phyloP scores from a whole-genome alignment of 2,888 invertebrate genomes.

The Rhagonycha lutea region DNA sequence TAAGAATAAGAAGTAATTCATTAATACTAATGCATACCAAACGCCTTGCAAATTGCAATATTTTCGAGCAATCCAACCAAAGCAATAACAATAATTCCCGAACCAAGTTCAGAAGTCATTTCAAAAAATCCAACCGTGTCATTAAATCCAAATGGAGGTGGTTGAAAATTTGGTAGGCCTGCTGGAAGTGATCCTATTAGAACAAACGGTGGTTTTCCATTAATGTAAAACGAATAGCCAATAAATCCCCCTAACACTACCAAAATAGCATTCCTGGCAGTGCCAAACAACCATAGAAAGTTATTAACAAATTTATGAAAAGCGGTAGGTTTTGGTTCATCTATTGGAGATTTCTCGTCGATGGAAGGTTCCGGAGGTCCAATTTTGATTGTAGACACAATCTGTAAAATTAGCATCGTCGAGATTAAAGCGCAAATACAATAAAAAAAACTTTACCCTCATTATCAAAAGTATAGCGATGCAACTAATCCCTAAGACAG shows the following conservation, averaged over 20 bases:
- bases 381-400: slow-evolving; percentile 66
- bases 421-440: background rate
- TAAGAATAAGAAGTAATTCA: background rate
- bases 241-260: slow-evolving; percentile 76
- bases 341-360: slow-evolving; percentile 37
- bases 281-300: slow-evolving; percentile 75
- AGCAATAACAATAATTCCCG: slow-evolving; percentile 84
- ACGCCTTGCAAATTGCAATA: slow-evolving; percentile 92
- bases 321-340: slow-evolving; percentile 28
- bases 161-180: slow-evolving; percentile 70
- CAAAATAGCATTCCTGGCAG: slow-evolving; percentile 82
- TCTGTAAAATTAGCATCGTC: slow-evolving; percentile 53
- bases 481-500: slow-evolving; percentile 74
- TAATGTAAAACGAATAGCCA: slow-evolving; percentile 65
- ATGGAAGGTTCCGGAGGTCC: slow-evolving; percentile 58
- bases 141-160: slow-evolving; percentile 72
- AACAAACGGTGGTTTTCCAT: slow-evolving; percentile 64
- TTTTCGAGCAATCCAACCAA: slow-evolving; percentile 87
- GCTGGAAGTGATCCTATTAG: slow-evolving; percentile 76
- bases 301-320: slow-evolving; percentile 61
- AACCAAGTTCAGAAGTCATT: slow-evolving; percentile 79
- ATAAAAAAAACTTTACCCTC: slow-evolving; percentile 62
- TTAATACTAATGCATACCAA: slow-evolving; percentile 62
- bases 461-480: slow-evolving; percentile 76
- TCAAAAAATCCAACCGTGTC: slow-evolving; percentile 66